These are phyloP conservation scores for Trematomus bernacchii DNA, from an alignment of 2,797 vertebrate species.

Conservation along the genomic window DNA sequence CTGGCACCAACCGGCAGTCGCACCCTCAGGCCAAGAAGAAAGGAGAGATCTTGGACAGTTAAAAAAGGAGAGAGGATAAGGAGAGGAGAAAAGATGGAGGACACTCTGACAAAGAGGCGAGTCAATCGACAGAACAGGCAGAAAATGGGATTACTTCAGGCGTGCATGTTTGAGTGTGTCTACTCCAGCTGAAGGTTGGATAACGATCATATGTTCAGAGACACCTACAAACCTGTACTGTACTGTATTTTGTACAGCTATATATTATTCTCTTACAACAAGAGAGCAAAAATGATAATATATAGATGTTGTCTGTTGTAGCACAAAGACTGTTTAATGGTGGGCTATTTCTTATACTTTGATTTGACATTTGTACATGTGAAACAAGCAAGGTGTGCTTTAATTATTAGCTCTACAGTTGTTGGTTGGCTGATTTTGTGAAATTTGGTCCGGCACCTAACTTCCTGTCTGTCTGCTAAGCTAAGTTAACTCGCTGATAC, in stretches of 20 bases:
- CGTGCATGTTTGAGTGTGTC: constrained; percentile 51
- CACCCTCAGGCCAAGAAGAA: constrained; percentile 81
- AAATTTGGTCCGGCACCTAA: not conserved
- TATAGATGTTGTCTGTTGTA: not conserved
- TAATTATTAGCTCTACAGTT: not conserved
- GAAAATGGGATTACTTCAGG: constrained; percentile 77
- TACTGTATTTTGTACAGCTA: not conserved
- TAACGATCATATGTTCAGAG: constrained; percentile 29
- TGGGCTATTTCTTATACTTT: not conserved
- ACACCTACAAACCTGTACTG: constrained; percentile 20
- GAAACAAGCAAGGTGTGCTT: not conserved
- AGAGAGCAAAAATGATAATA: not conserved
- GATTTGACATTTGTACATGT: not conserved
- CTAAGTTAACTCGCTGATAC: not conserved
- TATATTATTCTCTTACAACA: not conserved
- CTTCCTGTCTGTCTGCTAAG: not conserved
- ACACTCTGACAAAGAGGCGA: constrained; percentile 65
- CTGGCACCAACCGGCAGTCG: constrained; percentile 80
- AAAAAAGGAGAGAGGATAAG: constrained; percentile 60
- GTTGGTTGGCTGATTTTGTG: not conserved
- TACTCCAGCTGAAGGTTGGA: constrained; percentile 34
- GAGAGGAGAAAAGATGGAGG: constrained; percentile 63
- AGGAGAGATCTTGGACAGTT: constrained; percentile 77
- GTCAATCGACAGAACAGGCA: constrained; percentile 69
- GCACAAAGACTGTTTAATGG: not conserved